Evolutionary conservation across 2,888 invertebrate species (phyloP), one percentile per base, ranked within the genome.

Genomic region (Pedicia rivosa): DNA sequence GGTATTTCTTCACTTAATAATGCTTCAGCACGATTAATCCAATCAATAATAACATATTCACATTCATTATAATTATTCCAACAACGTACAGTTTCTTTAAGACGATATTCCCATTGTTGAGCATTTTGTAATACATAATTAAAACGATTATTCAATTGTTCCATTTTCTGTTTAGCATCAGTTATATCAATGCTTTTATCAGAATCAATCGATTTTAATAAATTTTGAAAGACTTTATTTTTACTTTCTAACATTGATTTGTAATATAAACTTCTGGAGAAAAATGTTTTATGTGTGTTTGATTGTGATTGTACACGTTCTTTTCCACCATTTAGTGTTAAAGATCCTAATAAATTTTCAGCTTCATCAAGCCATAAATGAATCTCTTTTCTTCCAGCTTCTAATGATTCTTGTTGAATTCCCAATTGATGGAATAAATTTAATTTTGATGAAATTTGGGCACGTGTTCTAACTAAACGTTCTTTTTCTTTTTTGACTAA

Each of bases 231-330:
- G 29, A 92, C 82, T 62, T 91, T 91, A 60, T 91, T 91, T 63
- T 91, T 91, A 55, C 87, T 90, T 51, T 92, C 92, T 41, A 94
- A 57, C 82, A 91, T 88, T 0, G 90, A 86, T 50, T 84, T 84
- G 63, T 91, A 91, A 61, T 91, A 90, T 0, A 87, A 71, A 0
- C 80, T 83, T 40, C 88, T 73, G 0, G 87, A 80, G 60, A 94
- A 91, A 67, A 88, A 90, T 8, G 73, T 68, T 50, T 87, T 87
- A 53, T 92, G 77, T 49, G 71, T 72, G 47, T 86, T 86, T 36
- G 91, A 67, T 43, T 81, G 76, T 19, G 74, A 71, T 46, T 82
- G 75, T 25, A 86, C 68, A 5, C 70, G 63, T 47, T 87, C 82
- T 39, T 78, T 77, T 43, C 74, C 73, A 3, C 71, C 75, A 4